Evolutionary conservation across 1,140 invertebrate species (phyloP), one percentile per base, ranked within the genome.

Genomic region (Dendroctonus valens): DNA sequence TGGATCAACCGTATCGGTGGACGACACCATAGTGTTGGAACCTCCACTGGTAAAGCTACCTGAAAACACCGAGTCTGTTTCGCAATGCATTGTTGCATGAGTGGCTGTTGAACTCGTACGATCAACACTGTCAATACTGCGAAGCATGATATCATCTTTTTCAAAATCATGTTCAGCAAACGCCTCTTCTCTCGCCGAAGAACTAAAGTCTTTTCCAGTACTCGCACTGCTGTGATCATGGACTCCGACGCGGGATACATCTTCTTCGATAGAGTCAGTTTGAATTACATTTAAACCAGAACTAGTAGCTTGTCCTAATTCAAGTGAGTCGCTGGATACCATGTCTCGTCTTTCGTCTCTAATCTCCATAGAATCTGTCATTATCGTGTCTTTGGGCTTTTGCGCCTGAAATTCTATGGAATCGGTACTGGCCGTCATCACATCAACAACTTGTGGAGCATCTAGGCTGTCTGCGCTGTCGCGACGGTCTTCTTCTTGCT

Each of bases 51-150:
- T 91, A 46, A 91, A 84, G 78, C 89, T 91, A 12, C 89, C 89
- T 5, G 90, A 91, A 86, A 91, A 91, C 14, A 89, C 83, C 0
- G 90, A 91, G 73, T 92, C 90, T 0, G 87, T 89, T 77, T 91
- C 90, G 73, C 89, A 90, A 71, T 91, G 90, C 73, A 90, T 91
- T n/a, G 89, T 91, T 12, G 90, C 90, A 73, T 90, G 85, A 0
- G 90, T 91, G 0, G 88, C 89, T 11, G 89, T 88, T 2, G 90
- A 91, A 72, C 88, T 90, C 0, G 87, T 87, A 7, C 85, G 86
- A 68, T 88, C 87, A 14, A 88, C 70, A 59, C 86, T 88, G 66
- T 87, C 87, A 3, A 85, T 87, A 71, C 87, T 89, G n/a, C 86
- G 86, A 14, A 85, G 74, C 82, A 88, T 84, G 46, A 83, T 72